These are phyloP conservation scores for Gymnoscelis rufifasciata DNA, from an alignment of 2,888 invertebrate species.

Conservation along the genomic window DNA sequence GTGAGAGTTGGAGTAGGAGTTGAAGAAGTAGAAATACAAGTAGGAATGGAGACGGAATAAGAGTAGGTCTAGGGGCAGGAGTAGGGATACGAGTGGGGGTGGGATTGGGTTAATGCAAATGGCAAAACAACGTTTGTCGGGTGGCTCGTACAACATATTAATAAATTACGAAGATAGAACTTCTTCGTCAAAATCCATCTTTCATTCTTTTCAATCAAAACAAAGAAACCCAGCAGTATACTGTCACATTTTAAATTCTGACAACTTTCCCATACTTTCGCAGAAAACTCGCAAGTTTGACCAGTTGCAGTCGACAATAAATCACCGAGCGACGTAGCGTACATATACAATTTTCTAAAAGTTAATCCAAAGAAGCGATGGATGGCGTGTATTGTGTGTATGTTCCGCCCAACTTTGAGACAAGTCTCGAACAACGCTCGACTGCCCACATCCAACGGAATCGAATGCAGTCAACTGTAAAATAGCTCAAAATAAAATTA, in stretches of 20 bases:
- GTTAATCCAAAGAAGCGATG: constrained; percentile 44
- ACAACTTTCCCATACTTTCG: constrained; percentile 9
- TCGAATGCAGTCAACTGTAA: constrained; percentile 52
- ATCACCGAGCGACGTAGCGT: constrained; percentile 41
- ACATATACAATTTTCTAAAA: constrained; percentile 50
- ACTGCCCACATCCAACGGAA: constrained; percentile 35
- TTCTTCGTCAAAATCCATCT: not conserved
- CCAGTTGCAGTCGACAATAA: constrained; percentile 37
- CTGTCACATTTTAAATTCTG: constrained; percentile 15
- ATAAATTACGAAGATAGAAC: no score
- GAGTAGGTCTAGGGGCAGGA: no score
- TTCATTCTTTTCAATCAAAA: no score
- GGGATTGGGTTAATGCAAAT: no score
- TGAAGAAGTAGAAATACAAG: no score
- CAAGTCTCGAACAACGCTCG: constrained; percentile 47
- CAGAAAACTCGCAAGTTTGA: constrained; percentile 19
- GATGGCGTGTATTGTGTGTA: constrained; percentile 48
- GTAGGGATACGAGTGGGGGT: no score
- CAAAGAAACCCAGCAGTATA: constrained; percentile 1
- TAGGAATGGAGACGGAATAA: no score
- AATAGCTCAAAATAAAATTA: constrained; percentile 55
- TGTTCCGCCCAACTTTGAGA: constrained; percentile 42
- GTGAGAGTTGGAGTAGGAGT: no score
- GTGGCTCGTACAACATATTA: no score
- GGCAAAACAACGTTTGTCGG: no score